Evolutionary conservation across 35 echinoderm and acorn worm species (phyloP), one percentile per base, ranked within the genome.

Genomic region (Apostichopus parvimensis): DNA sequence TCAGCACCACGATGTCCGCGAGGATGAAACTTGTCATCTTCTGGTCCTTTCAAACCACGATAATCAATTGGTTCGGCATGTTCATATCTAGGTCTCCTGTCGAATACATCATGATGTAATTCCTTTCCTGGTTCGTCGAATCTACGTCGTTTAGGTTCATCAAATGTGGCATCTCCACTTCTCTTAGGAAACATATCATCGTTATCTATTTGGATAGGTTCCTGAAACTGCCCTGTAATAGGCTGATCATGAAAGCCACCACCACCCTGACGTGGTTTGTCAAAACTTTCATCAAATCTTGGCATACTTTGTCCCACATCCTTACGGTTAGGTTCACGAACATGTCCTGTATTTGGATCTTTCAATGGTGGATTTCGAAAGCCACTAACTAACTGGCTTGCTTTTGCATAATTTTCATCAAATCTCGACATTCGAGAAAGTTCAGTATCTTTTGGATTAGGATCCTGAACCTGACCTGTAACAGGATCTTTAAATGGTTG

Each of bases 101-200:
- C 71, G 21, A 14, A 18, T 75, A 22, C 71, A 75, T 22, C 71
- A 75, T 1, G 64, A 68, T 14, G 71, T 75, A 7, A 13, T 18
- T 4, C 71, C 20, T 75, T 52, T 57, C 34, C n/a, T 54, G 79
- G 55, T 14, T 82, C 79, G 8, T 82, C 79, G 28, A 57, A 82
- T 82, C 79, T 82, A 54, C 79, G 79, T 52, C 79, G 13, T 24
- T 57, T 82, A 54, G 34, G 79, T 17, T 82, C 79, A 54, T 82
- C 79, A 54, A 82, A 82, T 82, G 12, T 52, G 28, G 26, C 79
- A 52, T 57, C 14, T 75, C 71, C 20, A 14, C 12, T 22, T n/a
- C 17, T 75, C n/a, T 75, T 75, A 7, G 71, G 71, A 20, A 14
- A 4, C 71, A 13, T 18, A 75, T 6, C 71, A 75, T 20, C 20